Percentiles rank a stretch among this genome's conserved stretches.
Conservation (phyloP, 2,113 vertebrate species). For the Ciconia maguari region DNA sequence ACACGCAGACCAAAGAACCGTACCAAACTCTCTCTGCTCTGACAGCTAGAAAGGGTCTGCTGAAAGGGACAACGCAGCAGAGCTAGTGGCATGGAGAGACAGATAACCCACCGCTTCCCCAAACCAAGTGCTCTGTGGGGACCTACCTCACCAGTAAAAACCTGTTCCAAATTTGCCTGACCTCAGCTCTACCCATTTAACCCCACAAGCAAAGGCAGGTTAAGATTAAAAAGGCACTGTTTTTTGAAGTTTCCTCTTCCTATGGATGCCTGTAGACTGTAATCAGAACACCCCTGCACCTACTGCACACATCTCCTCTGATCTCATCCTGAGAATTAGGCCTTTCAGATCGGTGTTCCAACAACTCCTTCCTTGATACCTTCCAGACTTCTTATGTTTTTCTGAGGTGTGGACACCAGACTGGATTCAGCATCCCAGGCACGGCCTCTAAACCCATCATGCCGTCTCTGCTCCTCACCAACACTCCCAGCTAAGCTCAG, state of each 20-base stretch:
- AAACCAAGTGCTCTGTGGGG: neutral
- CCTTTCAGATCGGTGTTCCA: neutral
- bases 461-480: neutral
- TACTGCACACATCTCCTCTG: neutral
- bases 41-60: neutral
- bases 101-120: neutral
- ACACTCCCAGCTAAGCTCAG: neutral
- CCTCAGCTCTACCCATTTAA: neutral
- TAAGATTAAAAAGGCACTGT: neutral
- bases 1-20: neutral
- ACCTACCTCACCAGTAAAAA: neutral
- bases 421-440: neutral
- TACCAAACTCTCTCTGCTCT: neutral
- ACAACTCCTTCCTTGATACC: neutral
- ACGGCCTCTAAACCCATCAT: neutral
- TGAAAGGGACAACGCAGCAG: neutral
- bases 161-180: neutral
- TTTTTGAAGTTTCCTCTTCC: neutral
- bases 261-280: neutral
- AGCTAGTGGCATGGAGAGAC: fast-evolving
- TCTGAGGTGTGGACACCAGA: fast-evolving
- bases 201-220: neutral
- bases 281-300: neutral
- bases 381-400: neutral
- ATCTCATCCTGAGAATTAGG: fast-evolving